Evolutionary conservation across 2,797 vertebrate species (phyloP), one percentile per base, ranked within the genome.

Genomic region (Oophaga sylvatica): DNA sequence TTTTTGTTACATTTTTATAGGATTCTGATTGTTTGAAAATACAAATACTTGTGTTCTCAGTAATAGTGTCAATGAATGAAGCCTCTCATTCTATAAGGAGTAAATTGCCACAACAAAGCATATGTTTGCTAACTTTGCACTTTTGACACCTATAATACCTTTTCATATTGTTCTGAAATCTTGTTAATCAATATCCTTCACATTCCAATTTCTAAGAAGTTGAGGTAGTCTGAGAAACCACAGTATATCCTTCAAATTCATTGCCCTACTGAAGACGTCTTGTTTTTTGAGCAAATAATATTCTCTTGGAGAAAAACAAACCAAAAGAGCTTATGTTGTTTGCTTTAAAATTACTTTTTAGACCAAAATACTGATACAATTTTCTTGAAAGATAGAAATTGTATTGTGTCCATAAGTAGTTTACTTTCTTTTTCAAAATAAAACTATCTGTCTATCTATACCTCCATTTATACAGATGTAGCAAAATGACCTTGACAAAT

Each of bases 111-210:
- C 83, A 85, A 68, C 78, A 85, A 81, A 85, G 78, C 70, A 81
- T 76, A 68, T 85, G 83, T 85, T 88, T 85, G 87, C 87, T 88
- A 81, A 85, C 87, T 81, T 85, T 88, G 83, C 87, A 81, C 87
- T 88, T 88, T 85, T 88, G 87, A 88, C 87, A 88, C 75, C 79
- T 81, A 81, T 88, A 88, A 88, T 88, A 81, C 87, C 77, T 22
- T 85, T 85, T 88, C 68, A 88, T 88, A 88, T 88, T 88, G 83
- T 77, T 70, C n/a, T 88, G 83, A 73, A 88, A 85, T 88, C 87
- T 88, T 67, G 83, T 81, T 88, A 88, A 88, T 88, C 87, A 85
- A 88, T 88, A 88, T 80, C 77, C 67, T 81, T 81, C 83, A 85
- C 67, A 73, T 88, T 80, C 87, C 83, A 88, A 81, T 88, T 85